Evolutionary conservation across 2,113 vertebrate species (phyloP).

Genomic region (Orthochromis indermauri): DNA sequence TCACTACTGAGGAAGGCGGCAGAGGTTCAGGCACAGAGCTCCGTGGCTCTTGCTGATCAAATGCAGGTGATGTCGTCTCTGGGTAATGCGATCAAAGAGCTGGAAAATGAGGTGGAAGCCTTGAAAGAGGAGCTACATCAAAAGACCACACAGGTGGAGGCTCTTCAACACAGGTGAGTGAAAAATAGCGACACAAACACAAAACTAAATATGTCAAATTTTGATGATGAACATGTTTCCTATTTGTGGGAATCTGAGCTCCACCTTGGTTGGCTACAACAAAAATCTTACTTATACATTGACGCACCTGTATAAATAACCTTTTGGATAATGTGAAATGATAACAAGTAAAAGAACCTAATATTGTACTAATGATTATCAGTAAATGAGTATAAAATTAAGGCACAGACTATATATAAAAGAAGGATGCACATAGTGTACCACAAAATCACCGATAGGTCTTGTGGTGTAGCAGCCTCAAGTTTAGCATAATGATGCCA

Average conservation of each 20-base stretch:
- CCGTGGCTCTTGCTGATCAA: slow-evolving; percentile 80
- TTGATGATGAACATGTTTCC: background rate
- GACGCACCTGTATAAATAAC: background rate
- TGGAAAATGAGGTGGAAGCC: slow-evolving; percentile 74
- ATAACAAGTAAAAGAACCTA: background rate
- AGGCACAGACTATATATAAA: background rate
- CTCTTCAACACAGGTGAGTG: slow-evolving; percentile 74
- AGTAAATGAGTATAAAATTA: background rate
- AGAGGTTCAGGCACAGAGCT: slow-evolving; percentile 79
- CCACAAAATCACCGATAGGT: background rate
- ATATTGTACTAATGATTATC: background rate
- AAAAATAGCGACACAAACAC: background rate
- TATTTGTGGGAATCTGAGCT: background rate
- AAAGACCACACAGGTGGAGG: slow-evolving; percentile 74
- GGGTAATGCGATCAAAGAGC: slow-evolving; percentile 74
- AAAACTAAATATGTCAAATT: background rate
- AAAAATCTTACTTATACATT: background rate
- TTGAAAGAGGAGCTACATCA: slow-evolving; percentile 73
- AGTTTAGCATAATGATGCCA: background rate
- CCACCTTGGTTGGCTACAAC: background rate
- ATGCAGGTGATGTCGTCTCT: slow-evolving; percentile 79
- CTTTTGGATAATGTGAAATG: background rate
- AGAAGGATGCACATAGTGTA: background rate
- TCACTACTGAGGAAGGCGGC: slow-evolving; percentile 74
- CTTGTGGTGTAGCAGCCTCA: background rate